Conservation (phyloP, 2,113 vertebrate species). For the Odocoileus virginianus region DNA sequence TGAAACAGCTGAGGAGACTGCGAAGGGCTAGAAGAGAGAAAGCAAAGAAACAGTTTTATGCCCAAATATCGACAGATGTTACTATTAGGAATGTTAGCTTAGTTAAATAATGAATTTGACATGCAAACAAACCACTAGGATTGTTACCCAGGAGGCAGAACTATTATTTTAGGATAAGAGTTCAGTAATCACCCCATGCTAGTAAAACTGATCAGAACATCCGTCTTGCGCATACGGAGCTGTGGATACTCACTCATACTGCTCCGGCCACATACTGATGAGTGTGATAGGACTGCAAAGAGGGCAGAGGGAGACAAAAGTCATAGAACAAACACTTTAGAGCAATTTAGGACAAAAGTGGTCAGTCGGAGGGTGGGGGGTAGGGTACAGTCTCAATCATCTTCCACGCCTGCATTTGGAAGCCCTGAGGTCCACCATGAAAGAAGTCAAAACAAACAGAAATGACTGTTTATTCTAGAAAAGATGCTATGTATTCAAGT, state of each 20-base stretch:
- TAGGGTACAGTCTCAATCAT: constrained; percentile 25
- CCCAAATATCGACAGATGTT: not conserved
- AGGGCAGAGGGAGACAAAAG: constrained; percentile 76
- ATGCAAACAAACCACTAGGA: constrained; percentile 27
- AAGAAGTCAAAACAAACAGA: constrained; percentile 53
- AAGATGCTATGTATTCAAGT: not conserved
- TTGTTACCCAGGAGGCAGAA: constrained; percentile 30
- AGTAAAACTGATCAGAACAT: not conserved
- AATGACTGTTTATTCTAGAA: not conserved
- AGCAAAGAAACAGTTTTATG: not conserved
- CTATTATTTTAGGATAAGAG: constrained; percentile 40
- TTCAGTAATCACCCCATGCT: constrained; percentile 48
- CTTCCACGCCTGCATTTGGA: not conserved
- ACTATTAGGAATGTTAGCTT: constrained; percentile 34
- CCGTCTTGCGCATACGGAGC: not conserved
- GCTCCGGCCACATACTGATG: constrained; percentile 99
- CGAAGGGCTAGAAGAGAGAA: constrained; percentile 84
- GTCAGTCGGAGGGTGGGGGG: not conserved
- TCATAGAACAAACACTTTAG: constrained; percentile 76
- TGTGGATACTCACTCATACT: constrained; percentile 96
- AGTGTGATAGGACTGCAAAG: constrained; percentile 95
- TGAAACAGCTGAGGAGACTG: constrained; percentile 94
- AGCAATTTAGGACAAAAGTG: constrained; percentile 58
- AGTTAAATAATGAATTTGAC: constrained; percentile 59
- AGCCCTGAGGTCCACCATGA: not conserved